Evolutionary conservation across 2,797 vertebrate genomes (phyloP).

Genomic region (Siniperca obscura): DNA sequence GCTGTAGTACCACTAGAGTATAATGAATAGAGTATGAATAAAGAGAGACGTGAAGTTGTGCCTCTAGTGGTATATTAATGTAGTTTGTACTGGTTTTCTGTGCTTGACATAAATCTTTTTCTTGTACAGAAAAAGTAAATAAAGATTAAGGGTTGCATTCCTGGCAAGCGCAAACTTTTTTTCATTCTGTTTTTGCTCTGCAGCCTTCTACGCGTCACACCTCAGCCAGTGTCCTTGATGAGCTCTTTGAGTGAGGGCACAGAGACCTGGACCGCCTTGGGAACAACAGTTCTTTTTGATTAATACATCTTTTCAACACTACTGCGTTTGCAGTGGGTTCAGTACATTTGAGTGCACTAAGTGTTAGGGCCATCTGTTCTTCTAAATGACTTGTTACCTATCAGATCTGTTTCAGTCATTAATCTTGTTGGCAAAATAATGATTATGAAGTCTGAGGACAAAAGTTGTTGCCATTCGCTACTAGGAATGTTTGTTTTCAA

Average conservation of each 20-base stretch:
- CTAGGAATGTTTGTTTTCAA: slow-evolving; percentile 9
- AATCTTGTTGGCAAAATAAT: slow-evolving; percentile 18
- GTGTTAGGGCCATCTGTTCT: background rate
- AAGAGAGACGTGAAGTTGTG: background rate
- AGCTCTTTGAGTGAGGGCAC: slow-evolving; percentile 84
- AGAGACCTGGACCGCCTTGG: background rate
- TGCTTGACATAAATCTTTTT: background rate
- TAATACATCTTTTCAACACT: background rate
- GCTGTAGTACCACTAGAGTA: background rate
- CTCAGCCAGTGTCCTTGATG: slow-evolving; percentile 76
- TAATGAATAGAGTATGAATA: background rate
- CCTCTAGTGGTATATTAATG: background rate
- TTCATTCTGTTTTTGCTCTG: slow-evolving; percentile 30
- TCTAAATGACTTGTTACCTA: background rate
- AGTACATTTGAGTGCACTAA: background rate
- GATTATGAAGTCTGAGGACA: slow-evolving; percentile 7
- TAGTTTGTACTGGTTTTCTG: background rate
- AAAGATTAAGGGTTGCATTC: slow-evolving; percentile 7
- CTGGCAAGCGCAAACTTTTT: slow-evolving; percentile 13
- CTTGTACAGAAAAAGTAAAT: background rate
- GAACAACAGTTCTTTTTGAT: background rate
- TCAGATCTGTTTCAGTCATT: slow-evolving; percentile 5
- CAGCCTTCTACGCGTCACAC: slow-evolving; percentile 77
- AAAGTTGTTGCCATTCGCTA: background rate
- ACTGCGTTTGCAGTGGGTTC: background rate